Percentiles rank a stretch among this genome's conserved stretches.
Evolutionary conservation across 2,888 invertebrate species (phyloP).

Genomic region (Portevinia maculata): DNA sequence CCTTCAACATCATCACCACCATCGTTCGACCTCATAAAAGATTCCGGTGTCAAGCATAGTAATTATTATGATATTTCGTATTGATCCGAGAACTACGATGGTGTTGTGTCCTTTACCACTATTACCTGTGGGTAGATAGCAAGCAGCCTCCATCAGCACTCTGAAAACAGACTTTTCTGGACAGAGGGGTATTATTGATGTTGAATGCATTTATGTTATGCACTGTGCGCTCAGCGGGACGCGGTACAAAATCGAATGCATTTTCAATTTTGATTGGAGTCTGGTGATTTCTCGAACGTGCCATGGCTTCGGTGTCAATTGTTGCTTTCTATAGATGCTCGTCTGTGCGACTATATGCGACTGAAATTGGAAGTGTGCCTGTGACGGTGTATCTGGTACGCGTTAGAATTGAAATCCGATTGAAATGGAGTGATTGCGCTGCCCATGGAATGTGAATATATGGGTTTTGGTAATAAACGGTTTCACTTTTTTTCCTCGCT

Average conservation of each 20-base stretch:
- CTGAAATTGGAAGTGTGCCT: slow-evolving; percentile 63
- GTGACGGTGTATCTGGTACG: slow-evolving; percentile 21
- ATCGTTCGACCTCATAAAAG: slow-evolving; percentile 71
- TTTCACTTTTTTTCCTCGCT: slow-evolving; percentile 64
- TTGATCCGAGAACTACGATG: slow-evolving; percentile 53
- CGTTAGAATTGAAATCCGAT: slow-evolving; percentile 73
- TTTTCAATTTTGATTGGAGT: slow-evolving; percentile 74
- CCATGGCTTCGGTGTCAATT: slow-evolving; percentile 73
- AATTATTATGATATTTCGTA: slow-evolving; percentile 75
- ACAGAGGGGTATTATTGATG: slow-evolving; percentile 64
- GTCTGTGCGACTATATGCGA: slow-evolving; percentile 4
- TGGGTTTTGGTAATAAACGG: slow-evolving; percentile 74
- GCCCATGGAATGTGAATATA: slow-evolving; percentile 71
- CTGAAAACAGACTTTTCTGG: slow-evolving; percentile 11
- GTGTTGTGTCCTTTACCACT: slow-evolving; percentile 30
- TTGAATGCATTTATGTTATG: slow-evolving; percentile 63
- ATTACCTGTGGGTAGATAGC: slow-evolving; percentile 6
- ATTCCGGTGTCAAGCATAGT: slow-evolving; percentile 74
- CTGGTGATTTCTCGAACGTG: slow-evolving; percentile 73
- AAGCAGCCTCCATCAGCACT: slow-evolving; percentile 52
- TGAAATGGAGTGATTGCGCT: slow-evolving; percentile 71
- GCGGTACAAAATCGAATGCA: slow-evolving; percentile 64
- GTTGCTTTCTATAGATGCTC: slow-evolving; percentile 60
- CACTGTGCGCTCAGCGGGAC: slow-evolving; percentile 16
- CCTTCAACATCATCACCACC: slow-evolving; percentile 57